These are phyloP conservation scores for Fregata magnificens DNA, from an alignment of 2,113 vertebrate genomes.

Conservation along the genomic window DNA sequence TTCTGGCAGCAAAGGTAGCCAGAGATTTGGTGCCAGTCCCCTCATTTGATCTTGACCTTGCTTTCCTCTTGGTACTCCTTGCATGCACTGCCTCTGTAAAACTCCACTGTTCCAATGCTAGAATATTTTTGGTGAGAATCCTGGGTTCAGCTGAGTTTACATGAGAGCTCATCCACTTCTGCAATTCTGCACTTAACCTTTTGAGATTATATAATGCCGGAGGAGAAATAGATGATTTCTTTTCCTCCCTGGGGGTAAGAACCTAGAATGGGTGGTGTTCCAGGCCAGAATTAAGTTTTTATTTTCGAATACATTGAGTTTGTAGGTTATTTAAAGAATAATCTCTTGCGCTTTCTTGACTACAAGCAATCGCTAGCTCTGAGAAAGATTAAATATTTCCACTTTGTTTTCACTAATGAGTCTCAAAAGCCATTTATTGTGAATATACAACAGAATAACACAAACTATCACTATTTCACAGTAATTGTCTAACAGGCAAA, in stretches of 20 bases:
- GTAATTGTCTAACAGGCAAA: not conserved
- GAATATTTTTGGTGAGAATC: not conserved
- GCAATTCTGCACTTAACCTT: not conserved
- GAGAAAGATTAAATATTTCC: not conserved
- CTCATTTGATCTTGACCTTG: not conserved
- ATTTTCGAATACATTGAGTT: not conserved
- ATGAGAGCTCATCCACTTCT: not conserved
- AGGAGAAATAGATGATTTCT: not conserved
- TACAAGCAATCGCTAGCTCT: not conserved
- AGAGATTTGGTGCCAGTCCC: not conserved
- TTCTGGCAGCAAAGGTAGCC: conserved; percentile 31
- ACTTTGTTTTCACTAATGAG: not conserved
- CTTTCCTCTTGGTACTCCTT: not conserved
- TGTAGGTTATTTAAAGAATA: not conserved
- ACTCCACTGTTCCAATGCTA: not conserved
- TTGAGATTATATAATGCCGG: not conserved
- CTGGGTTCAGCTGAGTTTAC: not conserved
- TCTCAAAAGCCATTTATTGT: not conserved
- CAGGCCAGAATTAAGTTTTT: not conserved
- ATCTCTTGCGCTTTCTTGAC: not conserved
- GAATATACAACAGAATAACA: not conserved
- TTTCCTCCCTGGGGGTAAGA: not conserved
- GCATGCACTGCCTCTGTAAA: not conserved
- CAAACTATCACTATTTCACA: not conserved
- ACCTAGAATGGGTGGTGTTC: not conserved